Evolutionary conservation across 2,888 invertebrate species (phyloP).

Genomic region (Thereva unica): DNA sequence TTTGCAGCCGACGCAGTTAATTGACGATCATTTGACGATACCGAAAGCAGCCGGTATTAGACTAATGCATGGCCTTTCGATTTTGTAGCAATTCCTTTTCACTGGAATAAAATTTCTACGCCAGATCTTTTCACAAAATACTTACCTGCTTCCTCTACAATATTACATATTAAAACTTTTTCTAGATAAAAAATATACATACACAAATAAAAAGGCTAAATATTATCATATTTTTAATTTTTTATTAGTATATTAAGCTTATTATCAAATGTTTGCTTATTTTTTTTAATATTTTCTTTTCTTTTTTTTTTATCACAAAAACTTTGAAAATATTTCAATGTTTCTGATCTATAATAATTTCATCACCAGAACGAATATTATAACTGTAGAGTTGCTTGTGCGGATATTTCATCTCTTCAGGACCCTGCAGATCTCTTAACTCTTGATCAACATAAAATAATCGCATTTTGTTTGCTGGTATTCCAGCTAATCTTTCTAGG

Average conservation of each 20-base stretch:
- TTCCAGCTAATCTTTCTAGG: slow-evolving; percentile 78
- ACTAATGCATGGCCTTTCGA: no score
- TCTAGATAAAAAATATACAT: no score
- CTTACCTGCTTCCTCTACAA: no score
- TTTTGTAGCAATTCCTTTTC: no score
- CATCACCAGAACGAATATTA: slow-evolving; percentile 86
- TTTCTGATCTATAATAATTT: slow-evolving; percentile 86
- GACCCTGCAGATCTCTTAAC: slow-evolving; percentile 71
- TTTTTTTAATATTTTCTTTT: not conserved
- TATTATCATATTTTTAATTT: not conserved
- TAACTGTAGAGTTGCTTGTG: slow-evolving; percentile 89
- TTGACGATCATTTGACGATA: no score
- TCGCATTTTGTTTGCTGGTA: slow-evolving; percentile 83
- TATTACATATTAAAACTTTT: no score
- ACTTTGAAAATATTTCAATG: slow-evolving; percentile 45
- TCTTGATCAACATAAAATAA: slow-evolving; percentile 88
- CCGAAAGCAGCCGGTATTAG: no score
- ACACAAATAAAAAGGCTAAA: no score
- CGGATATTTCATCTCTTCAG: slow-evolving; percentile 87
- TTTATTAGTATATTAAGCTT: slow-evolving; percentile 22
- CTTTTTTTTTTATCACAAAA: slow-evolving; percentile 14
- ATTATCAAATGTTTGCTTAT: slow-evolving; percentile 10
- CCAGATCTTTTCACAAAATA: no score
- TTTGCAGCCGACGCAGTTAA: no score
- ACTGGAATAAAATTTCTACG: no score